phyloP scores from a whole-genome alignment of 2,888 invertebrate genomes.

The Loripinus fragilis region DNA sequence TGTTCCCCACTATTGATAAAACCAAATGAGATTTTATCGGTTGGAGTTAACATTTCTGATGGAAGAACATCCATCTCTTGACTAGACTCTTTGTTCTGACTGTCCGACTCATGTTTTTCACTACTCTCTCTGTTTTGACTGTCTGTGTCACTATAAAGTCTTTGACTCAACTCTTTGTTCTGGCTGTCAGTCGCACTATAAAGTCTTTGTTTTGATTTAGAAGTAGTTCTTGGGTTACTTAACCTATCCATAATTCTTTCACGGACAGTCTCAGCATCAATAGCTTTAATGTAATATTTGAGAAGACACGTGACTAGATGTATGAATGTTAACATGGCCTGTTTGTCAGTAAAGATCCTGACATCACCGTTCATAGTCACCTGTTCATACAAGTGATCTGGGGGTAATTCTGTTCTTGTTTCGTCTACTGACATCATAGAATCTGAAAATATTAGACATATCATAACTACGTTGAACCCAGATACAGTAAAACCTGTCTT shows the following conservation, averaged over 20 bases:
- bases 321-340: slow-evolving; percentile 26
- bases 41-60: not conserved
- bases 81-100: not conserved
- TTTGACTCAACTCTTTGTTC: no score
- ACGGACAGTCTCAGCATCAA: slow-evolving; percentile 16
- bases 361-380: slow-evolving; percentile 47
- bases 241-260: not conserved
- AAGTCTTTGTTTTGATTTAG: not conserved
- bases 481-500: no score
- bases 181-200: not conserved
- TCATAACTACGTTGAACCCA: no score
- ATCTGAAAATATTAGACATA: slow-evolving; percentile 32
- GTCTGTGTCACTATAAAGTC: not conserved
- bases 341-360: slow-evolving; percentile 37
- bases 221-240: not conserved
- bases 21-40: not conserved
- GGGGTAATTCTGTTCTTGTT: slow-evolving; percentile 38
- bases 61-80: not conserved
- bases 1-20: not conserved
- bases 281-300: slow-evolving; percentile 35
- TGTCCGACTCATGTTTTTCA: no score
- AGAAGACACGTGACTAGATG: slow-evolving; percentile 31
- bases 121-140: not conserved
- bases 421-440: slow-evolving; percentile 38
- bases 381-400: slow-evolving; percentile 63